Conservation (phyloP, 2,113 vertebrate genomes). For the Aramus guarauna region DNA sequence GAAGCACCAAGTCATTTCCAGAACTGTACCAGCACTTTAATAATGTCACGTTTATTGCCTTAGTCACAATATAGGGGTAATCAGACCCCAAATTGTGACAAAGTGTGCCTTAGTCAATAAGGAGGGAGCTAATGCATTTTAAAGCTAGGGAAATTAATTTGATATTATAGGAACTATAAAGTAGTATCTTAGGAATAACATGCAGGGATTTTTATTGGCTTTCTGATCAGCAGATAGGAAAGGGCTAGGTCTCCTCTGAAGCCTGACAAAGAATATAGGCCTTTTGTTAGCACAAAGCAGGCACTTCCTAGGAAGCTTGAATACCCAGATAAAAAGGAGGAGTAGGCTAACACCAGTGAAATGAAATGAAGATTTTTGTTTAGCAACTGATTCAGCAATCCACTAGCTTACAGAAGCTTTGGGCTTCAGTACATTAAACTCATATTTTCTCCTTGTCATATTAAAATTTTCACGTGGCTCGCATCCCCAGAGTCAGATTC, state of each 20-base stretch:
- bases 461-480: neutral
- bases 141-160: conserved; percentile 5
- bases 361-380: conserved; percentile 39
- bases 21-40: neutral
- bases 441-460: conserved; percentile 52
- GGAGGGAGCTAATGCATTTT: neutral
- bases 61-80: neutral
- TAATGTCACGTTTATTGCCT: neutral
- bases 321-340: neutral
- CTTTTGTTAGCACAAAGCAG: conserved; percentile 8
- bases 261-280: neutral
- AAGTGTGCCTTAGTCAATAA: neutral
- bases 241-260: conserved; percentile 14
- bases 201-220: conserved; percentile 14
- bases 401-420: conserved; percentile 12
- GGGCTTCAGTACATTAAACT: conserved; percentile 37
- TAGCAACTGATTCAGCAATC: conserved; percentile 17
- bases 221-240: conserved; percentile 19
- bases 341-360: neutral
- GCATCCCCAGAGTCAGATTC: neutral
- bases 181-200: neutral
- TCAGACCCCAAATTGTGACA: neutral
- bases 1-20: neutral
- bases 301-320: neutral
- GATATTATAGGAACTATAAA: neutral